Conservation (phyloP, 2,113 vertebrate species). For the Laticauda colubrina region DNA sequence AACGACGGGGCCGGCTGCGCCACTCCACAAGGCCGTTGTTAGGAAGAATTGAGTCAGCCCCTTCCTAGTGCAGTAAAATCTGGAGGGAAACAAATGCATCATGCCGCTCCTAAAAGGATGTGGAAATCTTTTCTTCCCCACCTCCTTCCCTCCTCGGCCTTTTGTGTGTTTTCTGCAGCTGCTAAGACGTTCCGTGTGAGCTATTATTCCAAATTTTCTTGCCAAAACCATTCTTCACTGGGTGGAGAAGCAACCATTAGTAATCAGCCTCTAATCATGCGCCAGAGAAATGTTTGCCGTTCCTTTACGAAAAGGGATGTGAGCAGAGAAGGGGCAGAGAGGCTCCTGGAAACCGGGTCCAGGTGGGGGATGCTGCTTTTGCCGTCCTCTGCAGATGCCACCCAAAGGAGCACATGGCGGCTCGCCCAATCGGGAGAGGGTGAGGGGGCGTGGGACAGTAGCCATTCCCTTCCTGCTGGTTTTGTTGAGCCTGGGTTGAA, state of each 20-base stretch:
- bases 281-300: neutral
- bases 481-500: neutral
- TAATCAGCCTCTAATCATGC: neutral
- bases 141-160: neutral
- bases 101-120: neutral
- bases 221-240: neutral
- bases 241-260: neutral
- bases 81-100: neutral
- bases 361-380: neutral
- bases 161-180: neutral
- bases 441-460: too few relatives aligned
- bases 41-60: neutral
- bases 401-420: neutral
- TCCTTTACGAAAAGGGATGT: neutral
- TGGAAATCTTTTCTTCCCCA: neutral
- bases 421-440: neutral
- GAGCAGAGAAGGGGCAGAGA: neutral
- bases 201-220: neutral
- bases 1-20: neutral
- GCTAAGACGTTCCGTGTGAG: neutral
- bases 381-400: neutral
- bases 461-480: neutral
- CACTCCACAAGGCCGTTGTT: neutral
- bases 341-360: neutral
- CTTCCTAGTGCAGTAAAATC: neutral